Evolutionary conservation across 2,888 invertebrate genomes (phyloP).

Genomic region (Aspidiotus destructor): DNA sequence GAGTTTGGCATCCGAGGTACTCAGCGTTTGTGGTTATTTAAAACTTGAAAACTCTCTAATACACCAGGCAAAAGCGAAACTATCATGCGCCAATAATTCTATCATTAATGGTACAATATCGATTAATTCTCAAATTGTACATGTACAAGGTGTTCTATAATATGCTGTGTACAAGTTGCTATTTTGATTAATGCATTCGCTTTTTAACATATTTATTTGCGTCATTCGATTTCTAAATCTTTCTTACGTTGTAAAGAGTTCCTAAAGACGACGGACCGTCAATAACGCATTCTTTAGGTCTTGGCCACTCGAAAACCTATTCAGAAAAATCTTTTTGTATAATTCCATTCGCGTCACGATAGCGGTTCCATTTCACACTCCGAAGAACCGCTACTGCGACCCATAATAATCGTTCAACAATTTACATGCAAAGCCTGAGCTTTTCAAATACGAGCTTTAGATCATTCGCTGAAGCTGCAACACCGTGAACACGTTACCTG

Average conservation of each 20-base stretch:
- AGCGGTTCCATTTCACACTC: no score
- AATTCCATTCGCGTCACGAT: no score
- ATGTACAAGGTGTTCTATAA: no score
- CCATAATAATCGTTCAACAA: not conserved
- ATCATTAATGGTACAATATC: no score
- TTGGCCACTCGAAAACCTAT: conserved; percentile 30
- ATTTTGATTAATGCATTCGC: no score
- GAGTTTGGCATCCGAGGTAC: no score
- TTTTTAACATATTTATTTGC: no score
- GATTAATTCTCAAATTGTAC: not conserved
- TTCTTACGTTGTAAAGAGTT: conserved; percentile 31
- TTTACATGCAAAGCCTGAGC: not conserved
- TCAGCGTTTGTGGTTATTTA: no score
- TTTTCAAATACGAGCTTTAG: not conserved
- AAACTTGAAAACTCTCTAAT: no score
- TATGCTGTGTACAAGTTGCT: no score
- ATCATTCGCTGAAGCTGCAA: not conserved
- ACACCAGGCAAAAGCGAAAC: conserved; percentile 14
- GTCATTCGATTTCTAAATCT: conserved; percentile 2
- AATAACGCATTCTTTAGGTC: conserved; percentile 23
- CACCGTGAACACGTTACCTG: conserved; percentile 48
- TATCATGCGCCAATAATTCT: not conserved
- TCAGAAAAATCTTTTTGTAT: not conserved
- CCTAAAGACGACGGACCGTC: conserved; percentile 31
- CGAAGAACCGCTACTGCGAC: no score